phyloP scores from a whole-genome alignment of 1,140 invertebrate genomes.

The Chymomyza costata region DNA sequence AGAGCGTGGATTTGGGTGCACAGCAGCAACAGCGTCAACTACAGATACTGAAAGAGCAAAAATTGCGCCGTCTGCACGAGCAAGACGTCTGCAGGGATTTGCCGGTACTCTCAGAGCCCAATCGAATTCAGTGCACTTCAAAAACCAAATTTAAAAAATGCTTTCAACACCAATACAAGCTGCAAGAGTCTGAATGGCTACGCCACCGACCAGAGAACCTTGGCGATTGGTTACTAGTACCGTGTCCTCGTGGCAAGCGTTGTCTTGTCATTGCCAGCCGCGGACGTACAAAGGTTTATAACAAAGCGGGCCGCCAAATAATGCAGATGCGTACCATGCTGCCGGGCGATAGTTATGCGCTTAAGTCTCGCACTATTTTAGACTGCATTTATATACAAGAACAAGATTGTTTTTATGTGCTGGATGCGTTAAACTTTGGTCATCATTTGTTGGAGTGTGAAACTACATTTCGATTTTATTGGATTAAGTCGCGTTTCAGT shows the following conservation, averaged over 20 bases:
- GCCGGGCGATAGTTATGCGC: conserved; percentile 83
- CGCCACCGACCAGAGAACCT: conserved; percentile 86
- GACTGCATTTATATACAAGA: conserved; percentile 86
- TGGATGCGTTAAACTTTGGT: conserved; percentile 91
- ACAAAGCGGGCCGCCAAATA: conserved; percentile 81
- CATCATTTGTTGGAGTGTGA: conserved; percentile 87
- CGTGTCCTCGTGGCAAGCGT: conserved; percentile 88
- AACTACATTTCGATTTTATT: conserved; percentile 74
- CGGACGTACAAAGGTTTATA: conserved; percentile 84
- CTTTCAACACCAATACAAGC: background rate
- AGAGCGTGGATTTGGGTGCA: conserved; percentile 38
- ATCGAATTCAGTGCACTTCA: too few relatives aligned
- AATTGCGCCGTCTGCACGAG: conserved; percentile 63
- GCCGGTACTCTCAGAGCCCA: background rate
- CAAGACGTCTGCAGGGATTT: conserved; percentile 44
- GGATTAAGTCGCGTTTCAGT: conserved; percentile 61
- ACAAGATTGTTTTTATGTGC: conserved; percentile 82
- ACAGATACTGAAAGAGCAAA: conserved; percentile 39
- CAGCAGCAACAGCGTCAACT: conserved; percentile 45
- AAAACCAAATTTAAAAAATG: conserved; percentile 18
- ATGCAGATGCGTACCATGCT: conserved; percentile 81
- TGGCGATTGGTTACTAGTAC: conserved; percentile 87
- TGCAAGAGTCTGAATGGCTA: conserved; percentile 90
- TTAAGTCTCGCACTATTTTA: conserved; percentile 77
- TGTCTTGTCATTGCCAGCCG: conserved; percentile 84